Base-by-base conservation (phyloP, 2,797 vertebrate species). In the Vireo griseus region DNA sequence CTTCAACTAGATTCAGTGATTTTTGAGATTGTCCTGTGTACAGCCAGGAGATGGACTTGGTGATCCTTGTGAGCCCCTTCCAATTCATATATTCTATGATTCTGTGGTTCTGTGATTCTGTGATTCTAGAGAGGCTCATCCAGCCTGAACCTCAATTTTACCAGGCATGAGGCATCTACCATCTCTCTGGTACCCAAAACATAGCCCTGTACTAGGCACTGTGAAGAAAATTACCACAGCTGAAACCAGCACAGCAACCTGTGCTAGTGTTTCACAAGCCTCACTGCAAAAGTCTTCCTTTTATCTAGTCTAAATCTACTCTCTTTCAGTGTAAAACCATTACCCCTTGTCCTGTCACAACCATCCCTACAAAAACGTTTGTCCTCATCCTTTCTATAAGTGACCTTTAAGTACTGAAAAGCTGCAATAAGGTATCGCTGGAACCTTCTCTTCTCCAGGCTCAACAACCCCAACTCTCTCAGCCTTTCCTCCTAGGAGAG, bases 301-400 rank as follows among this genome's bases (percentile, higher is more conserved):
- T 0, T 29, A 80, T 31, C 24, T 58, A 52, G 13, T 19, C 44
- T 35, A 39, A 66, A 67, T 33, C 6, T 42, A 16, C 10, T 6
- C 25, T 85, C 24, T 76, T 67, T 31, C 26, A 63, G 26, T 24
- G 47, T 48, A 67, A 88, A 91, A 52, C 7, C 48, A 35, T 26
- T n/a, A 63, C 5, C 10, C 6, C 25, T 22, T 35, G 11, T 44
- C 37, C 31, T 71, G 17, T 25, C 0, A 0, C 39, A 66, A 52
- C 20, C 20, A 2, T 6, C 10, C 16, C 37, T 48, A 35, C 13
- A 61, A 50, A 63, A 59, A n/a, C 5, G 4, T 31, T 52, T 58
- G 22, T 24, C 39, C 10, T 21, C 28, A 13, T 45, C 8, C 10
- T 35, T 71, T 61, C 45, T 16, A 10, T 33, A 79, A 39, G 20